phyloP scores from a whole-genome alignment of 35 echinoderm and acorn worm species.

The Ptychodera flava region DNA sequence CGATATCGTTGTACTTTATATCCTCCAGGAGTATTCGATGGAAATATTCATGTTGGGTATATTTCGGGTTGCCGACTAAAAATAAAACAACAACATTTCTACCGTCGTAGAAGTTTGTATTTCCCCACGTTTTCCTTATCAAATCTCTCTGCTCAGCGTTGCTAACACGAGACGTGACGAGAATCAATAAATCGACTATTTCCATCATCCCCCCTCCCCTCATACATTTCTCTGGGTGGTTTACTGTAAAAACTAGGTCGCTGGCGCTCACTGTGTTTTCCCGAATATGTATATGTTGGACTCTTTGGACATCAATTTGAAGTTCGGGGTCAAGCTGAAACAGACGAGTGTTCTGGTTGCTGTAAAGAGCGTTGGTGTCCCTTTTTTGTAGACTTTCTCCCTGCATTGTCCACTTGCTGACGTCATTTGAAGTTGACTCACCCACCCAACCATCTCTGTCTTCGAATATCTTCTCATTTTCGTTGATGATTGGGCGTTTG shows the following conservation, averaged over 20 bases:
- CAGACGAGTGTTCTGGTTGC: background rate
- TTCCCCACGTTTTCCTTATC: constrained; percentile 29
- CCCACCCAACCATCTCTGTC: background rate
- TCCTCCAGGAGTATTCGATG: constrained; percentile 9
- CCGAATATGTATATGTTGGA: background rate
- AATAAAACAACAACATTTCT: constrained; percentile 13
- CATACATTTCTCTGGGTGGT: background rate
- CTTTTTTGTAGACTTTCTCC: background rate
- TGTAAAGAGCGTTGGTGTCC: background rate
- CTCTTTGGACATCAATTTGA: background rate
- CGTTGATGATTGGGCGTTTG: background rate
- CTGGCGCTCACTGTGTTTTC: background rate
- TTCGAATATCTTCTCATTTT: background rate
- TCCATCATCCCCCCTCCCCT: background rate
- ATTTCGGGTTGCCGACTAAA: constrained; percentile 2
- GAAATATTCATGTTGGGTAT: background rate
- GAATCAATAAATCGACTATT: background rate
- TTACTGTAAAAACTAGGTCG: background rate
- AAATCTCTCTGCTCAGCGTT: background rate
- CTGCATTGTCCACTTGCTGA: background rate
- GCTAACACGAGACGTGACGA: background rate
- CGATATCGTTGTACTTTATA: constrained; percentile 35
- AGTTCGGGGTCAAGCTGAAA: background rate
- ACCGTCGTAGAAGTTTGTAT: background rate
- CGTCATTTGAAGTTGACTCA: background rate